These are phyloP conservation scores for Todiramphus chloris DNA, from an alignment of 2,113 vertebrate species.

Conservation along the genomic window DNA sequence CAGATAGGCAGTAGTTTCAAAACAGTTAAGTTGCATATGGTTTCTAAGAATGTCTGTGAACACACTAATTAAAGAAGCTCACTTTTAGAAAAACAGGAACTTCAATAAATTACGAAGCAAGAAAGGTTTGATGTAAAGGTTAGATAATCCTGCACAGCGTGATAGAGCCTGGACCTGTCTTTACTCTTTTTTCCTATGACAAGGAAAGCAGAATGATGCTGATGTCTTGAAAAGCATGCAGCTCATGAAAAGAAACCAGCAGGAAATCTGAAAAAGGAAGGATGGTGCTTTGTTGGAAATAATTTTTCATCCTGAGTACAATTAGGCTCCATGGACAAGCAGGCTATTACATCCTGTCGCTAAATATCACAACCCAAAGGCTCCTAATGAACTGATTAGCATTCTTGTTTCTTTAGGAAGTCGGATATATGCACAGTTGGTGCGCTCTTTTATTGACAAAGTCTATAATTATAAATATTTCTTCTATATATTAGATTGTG, in stretches of 20 bases:
- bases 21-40: slow-evolving; percentile 15
- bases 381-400: slow-evolving; percentile 80
- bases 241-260: slow-evolving; percentile 71
- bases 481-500: slow-evolving; percentile 62
- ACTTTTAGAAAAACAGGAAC: slow-evolving; percentile 48
- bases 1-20: slow-evolving; percentile 41
- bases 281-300: slow-evolving; percentile 66
- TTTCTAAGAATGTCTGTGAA: slow-evolving; percentile 55
- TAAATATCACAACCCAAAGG: slow-evolving; percentile 77
- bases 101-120: slow-evolving; percentile 61
- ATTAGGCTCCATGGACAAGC: slow-evolving; percentile 71
- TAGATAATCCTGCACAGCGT: slow-evolving; percentile 65
- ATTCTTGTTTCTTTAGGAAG: slow-evolving; percentile 77
- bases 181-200: slow-evolving; percentile 61
- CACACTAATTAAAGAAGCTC: slow-evolving; percentile 65
- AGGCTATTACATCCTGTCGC: slow-evolving; percentile 68
- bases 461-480: slow-evolving; percentile 75
- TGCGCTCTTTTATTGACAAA: slow-evolving; percentile 75
- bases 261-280: slow-evolving; percentile 72
- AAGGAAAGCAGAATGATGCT: slow-evolving; percentile 65
- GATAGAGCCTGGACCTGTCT: slow-evolving; percentile 45
- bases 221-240: slow-evolving; percentile 71
- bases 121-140: slow-evolving; percentile 67
- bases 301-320: slow-evolving; percentile 74
- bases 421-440: slow-evolving; percentile 74